These are phyloP conservation scores for Mesorhabditis belari DNA, from an alignment of 2,888 invertebrate genomes.

Conservation along the genomic window DNA sequence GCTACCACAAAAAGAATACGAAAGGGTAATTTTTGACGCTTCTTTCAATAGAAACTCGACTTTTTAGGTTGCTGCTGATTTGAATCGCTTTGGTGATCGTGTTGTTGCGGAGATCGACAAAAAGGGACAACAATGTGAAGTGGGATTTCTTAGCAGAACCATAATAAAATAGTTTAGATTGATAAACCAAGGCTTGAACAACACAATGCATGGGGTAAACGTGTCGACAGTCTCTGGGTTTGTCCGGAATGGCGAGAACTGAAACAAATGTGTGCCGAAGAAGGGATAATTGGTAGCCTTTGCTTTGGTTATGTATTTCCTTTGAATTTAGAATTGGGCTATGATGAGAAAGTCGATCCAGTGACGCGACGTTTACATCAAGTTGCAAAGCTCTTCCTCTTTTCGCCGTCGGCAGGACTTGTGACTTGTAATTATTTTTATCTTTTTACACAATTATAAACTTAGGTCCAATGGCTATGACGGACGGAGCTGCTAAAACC, in stretches of 20 bases:
- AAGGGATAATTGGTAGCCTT: conserved; percentile 57
- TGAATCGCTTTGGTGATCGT: conserved; percentile 58
- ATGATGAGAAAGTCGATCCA: conserved; percentile 23
- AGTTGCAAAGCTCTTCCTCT: conserved; percentile 59
- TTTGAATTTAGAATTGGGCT: conserved; percentile 28
- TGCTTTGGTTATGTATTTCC: neutral
- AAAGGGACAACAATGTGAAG: conserved; percentile 51
- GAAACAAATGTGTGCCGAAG: conserved; percentile 60
- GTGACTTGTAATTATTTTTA: no score
- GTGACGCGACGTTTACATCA: conserved; percentile 34
- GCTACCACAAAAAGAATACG: conserved; percentile 23
- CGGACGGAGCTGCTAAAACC: conserved; percentile 62
- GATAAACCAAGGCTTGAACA: conserved; percentile 57
- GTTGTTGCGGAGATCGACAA: conserved; percentile 57
- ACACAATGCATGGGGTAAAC: conserved; percentile 60
- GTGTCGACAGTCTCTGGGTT: conserved; percentile 58
- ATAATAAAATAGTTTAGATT: neutral
- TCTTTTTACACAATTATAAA: no score
- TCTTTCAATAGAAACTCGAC: neutral
- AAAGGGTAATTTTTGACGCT: conserved; percentile 7
- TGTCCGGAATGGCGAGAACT: conserved; percentile 59
- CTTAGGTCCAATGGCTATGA: conserved; percentile 64
- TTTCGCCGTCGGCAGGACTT: conserved; percentile 59
- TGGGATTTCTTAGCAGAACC: conserved; percentile 3
- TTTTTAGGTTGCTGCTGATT: conserved; percentile 50